Base-by-base conservation (phyloP, 1,140 invertebrate species). In the Atopsyche davidsoni region DNA sequence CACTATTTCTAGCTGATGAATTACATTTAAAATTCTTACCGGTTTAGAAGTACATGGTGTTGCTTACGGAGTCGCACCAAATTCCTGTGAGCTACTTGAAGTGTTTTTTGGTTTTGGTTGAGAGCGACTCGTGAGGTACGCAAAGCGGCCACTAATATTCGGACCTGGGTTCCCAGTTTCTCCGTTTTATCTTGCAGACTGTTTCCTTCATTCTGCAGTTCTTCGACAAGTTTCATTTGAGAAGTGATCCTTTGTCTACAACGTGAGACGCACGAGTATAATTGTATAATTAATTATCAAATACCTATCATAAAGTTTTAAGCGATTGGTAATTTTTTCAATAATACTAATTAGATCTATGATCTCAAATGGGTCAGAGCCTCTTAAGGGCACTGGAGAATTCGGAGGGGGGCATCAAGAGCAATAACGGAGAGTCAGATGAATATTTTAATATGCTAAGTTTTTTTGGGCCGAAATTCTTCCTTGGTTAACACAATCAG, bases 221-320 rank as follows among this genome's bases (percentile, higher is more conserved):
- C 64, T 13, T 72, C 51, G 54, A 72, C 63, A 55, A 66, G 65
- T 14, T 68, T 62, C 19, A 66, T 68, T 49, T 72, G 68, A 40
- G 69, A 62, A 2, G 66, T 66, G 40, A 74, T 74, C 48, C 62
- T 68, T 63, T 70, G 70, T 54, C 72, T 74, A 59, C 22, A 58
- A 59, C 55, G n/a, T n/a, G n/a, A n/a, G n/a, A n/a, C n/a, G n/a
- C n/a, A n/a, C n/a, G n/a, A n/a, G n/a, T n/a, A n/a, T n/a, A n/a
- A n/a, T n/a, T n/a, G n/a, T n/a, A n/a, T n/a, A n/a, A n/a, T n/a
- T n/a, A n/a, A n/a, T n/a, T n/a, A n/a, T n/a, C n/a, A n/a, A n/a
- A n/a, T n/a, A n/a, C n/a, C n/a, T n/a, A n/a, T 28, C n/a, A 7
- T n/a, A 28, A 28, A 28, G n/a, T 28, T 28, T 28, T 28, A n/a